Percentiles rank a stretch among this genome's conserved stretches.
Evolutionary conservation across 2,113 vertebrate species (phyloP).

Genomic region (Beaufortia kweichowensis): DNA sequence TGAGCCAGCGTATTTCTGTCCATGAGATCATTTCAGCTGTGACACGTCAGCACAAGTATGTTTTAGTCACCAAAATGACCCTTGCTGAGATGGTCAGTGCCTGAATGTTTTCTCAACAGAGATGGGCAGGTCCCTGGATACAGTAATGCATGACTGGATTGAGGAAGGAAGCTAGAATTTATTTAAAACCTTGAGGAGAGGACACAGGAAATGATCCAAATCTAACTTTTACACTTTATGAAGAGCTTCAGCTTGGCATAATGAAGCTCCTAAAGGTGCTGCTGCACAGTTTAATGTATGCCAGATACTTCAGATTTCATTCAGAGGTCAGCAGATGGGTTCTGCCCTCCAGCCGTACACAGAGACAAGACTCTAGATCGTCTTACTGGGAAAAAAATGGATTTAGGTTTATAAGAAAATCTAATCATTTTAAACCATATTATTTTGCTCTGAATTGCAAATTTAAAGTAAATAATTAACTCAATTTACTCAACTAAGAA

Average conservation of each 20-base stretch:
- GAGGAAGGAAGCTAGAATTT: conserved; percentile 37
- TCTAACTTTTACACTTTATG: conserved; percentile 11
- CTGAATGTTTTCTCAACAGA: conserved; percentile 29
- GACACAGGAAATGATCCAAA: conserved; percentile 27
- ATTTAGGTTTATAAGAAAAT: background rate
- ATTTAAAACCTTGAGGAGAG: conserved; percentile 38
- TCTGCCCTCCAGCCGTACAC: conserved; percentile 4
- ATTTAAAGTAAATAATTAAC: conserved; percentile 18
- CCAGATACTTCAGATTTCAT: background rate
- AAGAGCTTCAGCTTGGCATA: conserved; percentile 4
- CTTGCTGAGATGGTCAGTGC: background rate
- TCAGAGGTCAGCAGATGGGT: background rate
- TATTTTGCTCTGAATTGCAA: no score
- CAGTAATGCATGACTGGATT: conserved; percentile 4
- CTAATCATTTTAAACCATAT: no score
- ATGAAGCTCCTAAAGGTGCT: background rate
- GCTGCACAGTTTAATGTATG: background rate
- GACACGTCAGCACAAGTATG: background rate
- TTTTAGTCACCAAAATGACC: conserved; percentile 13
- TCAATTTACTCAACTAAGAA: background rate
- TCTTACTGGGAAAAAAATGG: background rate
- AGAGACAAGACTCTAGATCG: conserved; percentile 22
- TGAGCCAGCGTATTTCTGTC: background rate
- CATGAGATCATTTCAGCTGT: background rate
- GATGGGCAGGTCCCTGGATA: conserved; percentile 24